These are phyloP conservation scores for Globia sparganii DNA, from an alignment of 2,888 invertebrate species.

Conservation along the genomic window DNA sequence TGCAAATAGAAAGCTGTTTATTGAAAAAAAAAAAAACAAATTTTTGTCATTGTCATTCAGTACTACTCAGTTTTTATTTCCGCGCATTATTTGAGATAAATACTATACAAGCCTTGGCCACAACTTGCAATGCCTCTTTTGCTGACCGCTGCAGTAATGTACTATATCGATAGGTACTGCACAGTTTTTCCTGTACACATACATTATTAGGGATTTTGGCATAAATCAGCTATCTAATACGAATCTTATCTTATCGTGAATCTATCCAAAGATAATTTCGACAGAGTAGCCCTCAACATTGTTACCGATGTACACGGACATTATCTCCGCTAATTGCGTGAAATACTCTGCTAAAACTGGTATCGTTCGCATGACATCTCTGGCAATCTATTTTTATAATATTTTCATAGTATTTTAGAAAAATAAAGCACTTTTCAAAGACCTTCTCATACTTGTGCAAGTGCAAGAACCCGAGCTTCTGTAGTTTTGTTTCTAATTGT, in stretches of 20 bases:
- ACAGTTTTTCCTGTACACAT: neutral
- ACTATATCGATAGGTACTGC: no score
- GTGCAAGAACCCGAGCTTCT: no score
- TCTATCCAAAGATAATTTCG: conserved; percentile 62
- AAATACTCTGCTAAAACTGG: conserved; percentile 30
- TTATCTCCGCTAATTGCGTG: conserved; percentile 67
- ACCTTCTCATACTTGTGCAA: neutral
- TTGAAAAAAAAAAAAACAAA: no score
- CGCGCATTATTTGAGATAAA: no score
- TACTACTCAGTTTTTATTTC: no score
- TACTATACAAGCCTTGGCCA: no score
- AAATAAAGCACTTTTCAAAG: neutral
- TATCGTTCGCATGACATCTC: neutral
- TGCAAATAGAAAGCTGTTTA: no score
- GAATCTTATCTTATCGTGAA: conserved; percentile 68
- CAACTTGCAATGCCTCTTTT: no score
- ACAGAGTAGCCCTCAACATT: conserved; percentile 71
- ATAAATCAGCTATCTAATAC: conserved; percentile 59
- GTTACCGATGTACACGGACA: conserved; percentile 70
- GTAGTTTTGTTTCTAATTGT: neutral
- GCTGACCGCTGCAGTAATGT: no score
- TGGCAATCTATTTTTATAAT: neutral
- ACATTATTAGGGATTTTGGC: conserved; percentile 42
- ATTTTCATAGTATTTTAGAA: neutral
- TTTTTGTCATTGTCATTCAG: no score